Evolutionary conservation across 2,113 vertebrate species (phyloP).

Genomic region (Cynoglossus semilaevis): DNA sequence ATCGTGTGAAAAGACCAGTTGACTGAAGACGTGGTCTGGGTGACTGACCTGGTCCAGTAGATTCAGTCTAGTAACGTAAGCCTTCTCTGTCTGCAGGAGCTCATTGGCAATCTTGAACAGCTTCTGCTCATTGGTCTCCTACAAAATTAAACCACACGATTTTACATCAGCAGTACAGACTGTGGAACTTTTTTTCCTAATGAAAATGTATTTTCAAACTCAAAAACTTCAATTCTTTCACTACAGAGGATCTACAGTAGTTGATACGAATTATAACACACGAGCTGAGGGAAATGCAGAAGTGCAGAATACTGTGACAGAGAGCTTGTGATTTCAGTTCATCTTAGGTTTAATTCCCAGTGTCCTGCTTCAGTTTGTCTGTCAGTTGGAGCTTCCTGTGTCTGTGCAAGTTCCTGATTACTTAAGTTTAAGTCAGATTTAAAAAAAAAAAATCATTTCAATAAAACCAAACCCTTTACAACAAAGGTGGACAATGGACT

Average conservation of each 20-base stretch:
- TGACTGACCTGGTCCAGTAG: conserved; percentile 80
- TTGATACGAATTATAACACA: neutral
- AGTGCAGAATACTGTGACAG: neutral
- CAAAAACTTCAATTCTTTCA: neutral
- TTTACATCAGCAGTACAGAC: neutral
- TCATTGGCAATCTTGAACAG: conserved; percentile 94
- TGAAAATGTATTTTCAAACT: too few relatives aligned
- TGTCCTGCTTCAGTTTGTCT: neutral
- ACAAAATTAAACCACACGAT: conserved; percentile 26
- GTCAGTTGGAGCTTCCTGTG: conserved; percentile 1
- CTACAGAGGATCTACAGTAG: neutral
- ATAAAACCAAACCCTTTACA: too few relatives aligned
- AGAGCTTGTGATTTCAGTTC: neutral
- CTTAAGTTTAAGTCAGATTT: too few relatives aligned
- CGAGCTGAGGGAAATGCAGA: conserved; percentile 11
- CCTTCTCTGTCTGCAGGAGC: conserved; percentile 93
- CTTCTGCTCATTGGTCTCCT: conserved; percentile 96
- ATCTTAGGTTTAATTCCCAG: conserved; percentile 3
- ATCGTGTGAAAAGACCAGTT: too few relatives aligned
- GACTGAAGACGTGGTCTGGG: too few relatives aligned
- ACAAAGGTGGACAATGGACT: neutral
- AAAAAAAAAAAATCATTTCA: neutral
- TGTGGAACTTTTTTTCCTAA: too few relatives aligned
- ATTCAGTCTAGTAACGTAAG: conserved; percentile 87
- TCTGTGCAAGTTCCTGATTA: conserved; percentile 26